Conservation (phyloP, 2,113 vertebrate genomes). For the Papio anubis region DNA sequence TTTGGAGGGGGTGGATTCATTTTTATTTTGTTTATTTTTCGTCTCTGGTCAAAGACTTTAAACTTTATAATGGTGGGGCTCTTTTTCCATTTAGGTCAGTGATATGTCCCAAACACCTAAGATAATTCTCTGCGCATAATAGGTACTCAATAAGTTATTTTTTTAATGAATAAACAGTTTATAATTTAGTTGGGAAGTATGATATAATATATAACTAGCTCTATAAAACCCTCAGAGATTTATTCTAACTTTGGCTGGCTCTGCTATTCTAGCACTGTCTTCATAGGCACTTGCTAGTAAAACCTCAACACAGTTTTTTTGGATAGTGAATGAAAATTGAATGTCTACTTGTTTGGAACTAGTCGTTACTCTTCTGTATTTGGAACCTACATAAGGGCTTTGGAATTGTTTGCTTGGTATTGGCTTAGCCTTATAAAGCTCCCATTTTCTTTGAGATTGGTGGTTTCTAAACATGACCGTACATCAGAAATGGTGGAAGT, state of each 20-base stretch:
- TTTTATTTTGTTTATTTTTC: not conserved
- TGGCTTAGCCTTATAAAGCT: not conserved
- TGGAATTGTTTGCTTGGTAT: not conserved
- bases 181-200: not conserved
- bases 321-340: not conserved
- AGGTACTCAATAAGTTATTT: not conserved
- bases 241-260: not conserved
- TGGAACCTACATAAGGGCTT: not conserved
- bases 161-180: slow-evolving; percentile 17
- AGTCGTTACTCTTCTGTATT: not conserved
- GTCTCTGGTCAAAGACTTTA: not conserved
- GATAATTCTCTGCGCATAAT: not conserved
- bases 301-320: not conserved
- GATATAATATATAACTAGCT: not conserved
- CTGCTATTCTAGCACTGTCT: not conserved
- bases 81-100: not conserved
- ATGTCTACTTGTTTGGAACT: not conserved
- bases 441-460: not conserved
- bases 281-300: not conserved
- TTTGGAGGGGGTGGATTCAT: not conserved
- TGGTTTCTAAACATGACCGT: not conserved
- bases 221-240: not conserved
- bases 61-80: not conserved
- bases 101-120: not conserved
- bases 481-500: not conserved